Evolutionary conservation across 2,888 invertebrate species (phyloP).

Genomic region (Cantharis flavilabris): DNA sequence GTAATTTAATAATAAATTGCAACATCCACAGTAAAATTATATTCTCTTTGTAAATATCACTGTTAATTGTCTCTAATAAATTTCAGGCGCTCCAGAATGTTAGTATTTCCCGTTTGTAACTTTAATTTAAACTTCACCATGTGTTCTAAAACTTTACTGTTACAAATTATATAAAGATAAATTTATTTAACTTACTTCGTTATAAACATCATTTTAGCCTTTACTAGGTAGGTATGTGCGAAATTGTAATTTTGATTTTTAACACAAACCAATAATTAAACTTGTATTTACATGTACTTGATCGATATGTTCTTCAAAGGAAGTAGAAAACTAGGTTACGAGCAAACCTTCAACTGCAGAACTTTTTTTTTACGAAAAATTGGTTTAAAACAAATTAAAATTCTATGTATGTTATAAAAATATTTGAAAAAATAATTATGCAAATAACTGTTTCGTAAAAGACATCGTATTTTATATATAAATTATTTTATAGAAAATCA

Average conservation of each 20-base stretch:
- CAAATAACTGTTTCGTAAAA: neutral
- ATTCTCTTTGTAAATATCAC: constrained; percentile 23
- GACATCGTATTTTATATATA: neutral
- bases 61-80: constrained; percentile 29
- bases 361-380: neutral
- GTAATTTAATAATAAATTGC: constrained; percentile 19
- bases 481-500: neutral
- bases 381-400: no score
- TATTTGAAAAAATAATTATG: neutral
- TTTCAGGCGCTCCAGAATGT: constrained; percentile 23
- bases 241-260: neutral
- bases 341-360: neutral
- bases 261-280: neutral
- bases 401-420: neutral
- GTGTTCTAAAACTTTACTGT: constrained; percentile 29
- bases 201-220: constrained; percentile 26
- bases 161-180: constrained; percentile 29
- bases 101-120: constrained; percentile 28
- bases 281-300: neutral
- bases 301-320: neutral
- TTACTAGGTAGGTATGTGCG: neutral
- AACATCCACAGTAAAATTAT: constrained; percentile 12
- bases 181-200: constrained; percentile 26
- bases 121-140: constrained; percentile 30
- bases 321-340: neutral